Percentiles rank a stretch among this genome's conserved stretches.
Evolutionary conservation across 2,797 vertebrate genomes (phyloP).

Genomic region (Aldrovandia affinis): DNA sequence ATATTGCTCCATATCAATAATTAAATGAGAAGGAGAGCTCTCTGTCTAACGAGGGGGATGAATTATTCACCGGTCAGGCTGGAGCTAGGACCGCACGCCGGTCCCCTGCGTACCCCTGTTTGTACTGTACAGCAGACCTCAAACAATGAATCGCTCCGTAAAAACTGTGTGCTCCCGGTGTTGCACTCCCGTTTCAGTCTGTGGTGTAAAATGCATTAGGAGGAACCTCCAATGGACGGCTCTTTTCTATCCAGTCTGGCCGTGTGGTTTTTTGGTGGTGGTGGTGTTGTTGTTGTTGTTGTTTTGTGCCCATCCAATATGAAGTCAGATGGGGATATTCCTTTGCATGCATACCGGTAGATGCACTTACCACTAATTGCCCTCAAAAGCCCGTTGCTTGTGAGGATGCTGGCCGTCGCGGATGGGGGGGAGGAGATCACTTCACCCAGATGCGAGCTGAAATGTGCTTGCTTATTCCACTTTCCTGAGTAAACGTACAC

Average conservation of each 20-base stretch:
- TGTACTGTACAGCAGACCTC: neutral
- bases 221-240: neutral
- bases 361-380: neutral
- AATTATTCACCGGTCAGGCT: constrained; percentile 70
- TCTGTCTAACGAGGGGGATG: constrained; percentile 59
- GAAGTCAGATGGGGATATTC: neutral
- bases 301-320: too few species aligned
- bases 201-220: neutral
- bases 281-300: too few species aligned
- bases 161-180: neutral
- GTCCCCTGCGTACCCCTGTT: neutral
- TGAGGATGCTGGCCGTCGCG: neutral
- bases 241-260: neutral
- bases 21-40: constrained; percentile 64
- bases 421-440: neutral
- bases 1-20: constrained; percentile 77
- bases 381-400: neutral
- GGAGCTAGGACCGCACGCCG: constrained; percentile 42
- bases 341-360: neutral
- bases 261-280: neutral
- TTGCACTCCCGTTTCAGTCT: neutral
- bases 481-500: neutral
- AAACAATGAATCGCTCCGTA: neutral
- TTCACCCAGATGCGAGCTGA: neutral
- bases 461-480: neutral